These are phyloP conservation scores for Saturnia pavonia DNA, from an alignment of 2,888 invertebrate genomes.

Conservation along the genomic window DNA sequence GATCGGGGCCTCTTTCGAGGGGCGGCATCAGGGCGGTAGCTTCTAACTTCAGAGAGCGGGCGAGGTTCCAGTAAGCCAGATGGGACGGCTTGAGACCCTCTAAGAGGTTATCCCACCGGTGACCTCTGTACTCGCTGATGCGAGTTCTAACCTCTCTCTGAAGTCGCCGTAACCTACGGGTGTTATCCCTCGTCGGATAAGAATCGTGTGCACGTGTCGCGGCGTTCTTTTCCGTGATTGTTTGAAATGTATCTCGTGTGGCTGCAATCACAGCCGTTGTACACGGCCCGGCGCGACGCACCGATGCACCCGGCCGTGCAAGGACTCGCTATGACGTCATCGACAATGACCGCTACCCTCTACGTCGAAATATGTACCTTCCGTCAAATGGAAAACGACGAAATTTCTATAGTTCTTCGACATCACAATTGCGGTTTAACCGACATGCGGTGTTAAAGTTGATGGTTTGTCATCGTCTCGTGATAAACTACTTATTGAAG, in stretches of 20 bases:
- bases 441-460: constrained; percentile 26
- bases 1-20: no score
- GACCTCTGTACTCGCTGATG: no score
- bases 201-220: no score
- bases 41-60: no score
- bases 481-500: constrained; percentile 35
- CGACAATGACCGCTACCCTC: constrained; percentile 45
- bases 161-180: no score
- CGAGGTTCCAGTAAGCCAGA: no score
- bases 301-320: constrained; percentile 71
- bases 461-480: constrained; percentile 35
- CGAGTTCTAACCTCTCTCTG: no score
- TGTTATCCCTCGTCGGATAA: no score
- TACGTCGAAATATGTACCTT: constrained; percentile 40
- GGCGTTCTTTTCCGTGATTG: no score
- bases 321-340: constrained; percentile 71
- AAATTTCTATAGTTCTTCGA: constrained; percentile 35
- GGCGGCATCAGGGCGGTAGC: no score
- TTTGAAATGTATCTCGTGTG: constrained; percentile 73
- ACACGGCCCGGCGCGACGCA: constrained; percentile 67
- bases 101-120: no score
- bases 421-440: constrained; percentile 38
- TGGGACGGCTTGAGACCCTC: no score
- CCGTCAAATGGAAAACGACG: constrained; percentile 35
- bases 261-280: constrained; percentile 74